Evolutionary conservation across 2,888 invertebrate genomes (phyloP), one percentile per base, ranked within the genome.

Genomic region (Proisotoma minuta): DNA sequence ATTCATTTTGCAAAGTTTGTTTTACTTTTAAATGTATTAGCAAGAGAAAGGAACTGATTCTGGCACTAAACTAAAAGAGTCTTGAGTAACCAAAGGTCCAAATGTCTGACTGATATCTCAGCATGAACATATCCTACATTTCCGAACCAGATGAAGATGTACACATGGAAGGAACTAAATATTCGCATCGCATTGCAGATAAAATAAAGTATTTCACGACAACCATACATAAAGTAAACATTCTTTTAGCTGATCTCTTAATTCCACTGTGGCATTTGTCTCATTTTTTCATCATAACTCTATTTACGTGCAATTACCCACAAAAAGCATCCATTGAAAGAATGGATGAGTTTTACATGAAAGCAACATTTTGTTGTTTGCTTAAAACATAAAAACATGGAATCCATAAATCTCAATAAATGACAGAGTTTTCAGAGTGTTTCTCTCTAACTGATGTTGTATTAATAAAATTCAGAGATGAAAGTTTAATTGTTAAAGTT

Each of bases 191-290:
- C 34, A 34, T 34, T 52, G 4, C 52, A 52, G 18, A 52, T 26
- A 52, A 26, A 52, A 52, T 18, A 26, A 27, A 18, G 8, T 26
- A 3, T 23, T 54, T 34, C 54, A 54, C 54, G 40, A 28, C 18
- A 51, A 51, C 51, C 51, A 51, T 29, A 51, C 28, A 51, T 51
- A 54, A 54, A 54, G 54, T 54, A 54, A 54, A 54, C 54, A 54
- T 39, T 54, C 34, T 54, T 54, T n/a, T 18, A 39, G 54, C 22
- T 54, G 54, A 54, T 54, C 54, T 54, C 54, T 18, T 39, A 54
- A 52, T 52, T 52, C 52, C 29, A 52, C 10, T 20, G 52, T 28
- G 52, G 52, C 8, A 52, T 52, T 52, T 52, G 5, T 3, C 52
- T 18, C 28, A 52, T 52, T 26, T 52, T 52, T 52, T 52, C 29